Conservation (phyloP, 2,113 vertebrate species). For the Isichthys henryi region DNA sequence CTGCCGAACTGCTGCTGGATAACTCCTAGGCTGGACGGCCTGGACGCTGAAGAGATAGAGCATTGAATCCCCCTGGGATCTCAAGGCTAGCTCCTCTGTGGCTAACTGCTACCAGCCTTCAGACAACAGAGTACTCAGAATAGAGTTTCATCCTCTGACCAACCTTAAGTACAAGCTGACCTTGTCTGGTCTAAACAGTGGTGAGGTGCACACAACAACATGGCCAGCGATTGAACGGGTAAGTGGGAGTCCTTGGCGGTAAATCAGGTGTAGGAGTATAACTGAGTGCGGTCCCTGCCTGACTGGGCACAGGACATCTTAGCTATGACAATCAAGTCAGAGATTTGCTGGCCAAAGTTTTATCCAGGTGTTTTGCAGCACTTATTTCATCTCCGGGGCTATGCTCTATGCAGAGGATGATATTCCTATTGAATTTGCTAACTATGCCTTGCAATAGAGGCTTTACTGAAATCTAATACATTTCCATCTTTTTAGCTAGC, state of each 20-base stretch:
- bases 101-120: background rate
- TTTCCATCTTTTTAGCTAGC: background rate
- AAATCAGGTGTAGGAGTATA: background rate
- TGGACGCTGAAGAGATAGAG: background rate
- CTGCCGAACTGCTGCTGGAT: background rate
- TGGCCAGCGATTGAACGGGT: background rate
- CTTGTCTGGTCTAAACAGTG: background rate
- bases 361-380: background rate
- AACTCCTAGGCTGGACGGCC: background rate
- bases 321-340: background rate
- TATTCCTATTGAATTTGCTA: background rate
- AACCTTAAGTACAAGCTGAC: background rate
- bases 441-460: background rate
- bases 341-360: background rate
- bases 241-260: background rate
- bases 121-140: background rate
- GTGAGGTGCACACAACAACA: background rate
- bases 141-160: background rate
- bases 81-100: background rate
- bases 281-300: background rate
- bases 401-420: background rate
- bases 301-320: background rate
- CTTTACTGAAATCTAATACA: background rate
- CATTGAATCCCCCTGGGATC: background rate
- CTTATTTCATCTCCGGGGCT: background rate